These are phyloP conservation scores for Chrosomus eos DNA, from an alignment of 2,797 vertebrate genomes.

Conservation along the genomic window DNA sequence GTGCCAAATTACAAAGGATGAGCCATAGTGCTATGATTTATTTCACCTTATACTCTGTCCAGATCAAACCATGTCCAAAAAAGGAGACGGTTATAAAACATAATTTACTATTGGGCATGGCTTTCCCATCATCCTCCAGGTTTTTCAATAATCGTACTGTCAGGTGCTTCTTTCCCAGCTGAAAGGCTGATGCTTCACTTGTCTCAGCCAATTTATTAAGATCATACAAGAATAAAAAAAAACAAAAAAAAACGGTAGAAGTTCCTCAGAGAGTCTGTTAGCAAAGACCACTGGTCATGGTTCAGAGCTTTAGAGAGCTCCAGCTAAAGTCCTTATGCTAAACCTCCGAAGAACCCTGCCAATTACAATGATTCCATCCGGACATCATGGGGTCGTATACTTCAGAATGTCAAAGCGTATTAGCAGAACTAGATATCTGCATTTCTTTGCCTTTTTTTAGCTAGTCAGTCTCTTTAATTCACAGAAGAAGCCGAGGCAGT, in stretches of 20 bases:
- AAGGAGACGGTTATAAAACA: constrained; percentile 55
- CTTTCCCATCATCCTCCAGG: constrained; percentile 60
- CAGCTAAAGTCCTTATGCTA: constrained; percentile 47
- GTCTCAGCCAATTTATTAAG: constrained; percentile 53
- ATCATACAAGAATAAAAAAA: constrained; percentile 30
- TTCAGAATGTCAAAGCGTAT: constrained; percentile 31
- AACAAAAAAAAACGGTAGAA: constrained; percentile 1
- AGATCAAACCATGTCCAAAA: constrained; percentile 57
- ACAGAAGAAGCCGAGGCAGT: constrained; percentile 23
- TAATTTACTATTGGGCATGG: constrained; percentile 55
- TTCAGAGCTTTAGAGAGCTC: constrained; percentile 44
- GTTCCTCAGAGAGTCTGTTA: constrained; percentile 47
- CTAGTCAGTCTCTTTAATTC: constrained; percentile 39
- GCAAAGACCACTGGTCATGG: constrained; percentile 48
- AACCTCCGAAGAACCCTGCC: constrained; percentile 26
- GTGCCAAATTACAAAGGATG: constrained; percentile 61
- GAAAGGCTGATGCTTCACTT: constrained; percentile 37
- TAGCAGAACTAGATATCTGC: constrained; percentile 31
- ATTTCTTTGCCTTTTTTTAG: constrained; percentile 35
- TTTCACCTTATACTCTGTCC: constrained; percentile 46
- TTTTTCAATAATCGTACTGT: constrained; percentile 58
- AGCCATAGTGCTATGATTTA: constrained; percentile 57
- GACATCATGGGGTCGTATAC: constrained; percentile 35
- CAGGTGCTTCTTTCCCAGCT: constrained; percentile 56
- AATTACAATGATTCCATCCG: constrained; percentile 35